Evolutionary conservation across 2,888 invertebrate genomes (phyloP).

Genomic region (Lasioglossum pauxillum): DNA sequence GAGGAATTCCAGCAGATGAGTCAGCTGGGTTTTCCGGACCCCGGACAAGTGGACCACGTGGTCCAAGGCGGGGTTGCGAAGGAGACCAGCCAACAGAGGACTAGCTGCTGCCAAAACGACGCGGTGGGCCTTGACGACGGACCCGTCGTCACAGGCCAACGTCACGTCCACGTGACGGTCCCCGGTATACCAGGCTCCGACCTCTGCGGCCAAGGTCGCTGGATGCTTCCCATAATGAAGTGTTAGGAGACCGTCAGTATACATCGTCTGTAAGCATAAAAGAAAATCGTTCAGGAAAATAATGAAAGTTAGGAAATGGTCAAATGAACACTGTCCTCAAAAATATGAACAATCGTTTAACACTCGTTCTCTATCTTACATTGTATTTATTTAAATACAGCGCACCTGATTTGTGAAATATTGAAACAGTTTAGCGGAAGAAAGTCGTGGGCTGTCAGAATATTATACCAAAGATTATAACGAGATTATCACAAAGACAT

Average conservation of each 20-base stretch:
- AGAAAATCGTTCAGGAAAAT: neutral
- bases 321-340: too few species aligned
- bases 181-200: constrained; percentile 94
- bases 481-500: too few species aligned
- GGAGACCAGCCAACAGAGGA: constrained; percentile 90
- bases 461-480: too few species aligned
- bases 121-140: constrained; percentile 92
- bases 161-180: constrained; percentile 95
- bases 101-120: constrained; percentile 95
- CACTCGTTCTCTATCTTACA: too few species aligned
- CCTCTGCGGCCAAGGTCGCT: constrained; percentile 96
- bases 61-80: constrained; percentile 82
- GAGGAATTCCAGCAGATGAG: constrained; percentile 92
- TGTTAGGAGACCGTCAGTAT: constrained; percentile 90
- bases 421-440: too few species aligned
- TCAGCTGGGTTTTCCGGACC: constrained; percentile 91
- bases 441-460: too few species aligned
- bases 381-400: too few species aligned
- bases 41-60: constrained; percentile 93
- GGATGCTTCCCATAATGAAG: constrained; percentile 97
- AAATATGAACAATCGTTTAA: too few species aligned
- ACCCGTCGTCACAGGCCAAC: constrained; percentile 94
- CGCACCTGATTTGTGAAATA: too few species aligned
- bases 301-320: neutral
- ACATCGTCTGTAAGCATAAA: constrained; percentile 84